Conservation (phyloP, 1,140 invertebrate species). For the Brachionus plicatilis region DNA sequence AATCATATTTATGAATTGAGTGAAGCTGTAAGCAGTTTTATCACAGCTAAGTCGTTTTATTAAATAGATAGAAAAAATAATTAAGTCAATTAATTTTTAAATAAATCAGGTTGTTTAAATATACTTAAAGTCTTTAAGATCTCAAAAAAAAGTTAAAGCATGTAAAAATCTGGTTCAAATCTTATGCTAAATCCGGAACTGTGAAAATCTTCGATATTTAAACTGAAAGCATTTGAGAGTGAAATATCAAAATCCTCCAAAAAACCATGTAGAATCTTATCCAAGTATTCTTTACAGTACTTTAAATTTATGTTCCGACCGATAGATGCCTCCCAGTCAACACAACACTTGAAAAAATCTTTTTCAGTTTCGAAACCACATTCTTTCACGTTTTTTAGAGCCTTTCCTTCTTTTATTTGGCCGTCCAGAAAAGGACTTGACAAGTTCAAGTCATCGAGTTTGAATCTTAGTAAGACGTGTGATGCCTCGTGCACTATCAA, state of each 20-base stretch:
- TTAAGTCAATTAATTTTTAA: too few species aligned
- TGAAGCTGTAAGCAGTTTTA: neutral
- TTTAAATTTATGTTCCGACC: neutral
- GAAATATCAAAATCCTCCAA: neutral
- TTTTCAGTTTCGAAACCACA: conserved; percentile 9
- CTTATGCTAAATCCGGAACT: neutral
- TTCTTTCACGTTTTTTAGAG: neutral
- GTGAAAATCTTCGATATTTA: neutral
- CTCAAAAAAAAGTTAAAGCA: neutral
- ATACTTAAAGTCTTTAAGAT: too few species aligned
- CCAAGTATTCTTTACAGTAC: neutral
- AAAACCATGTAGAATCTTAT: neutral
- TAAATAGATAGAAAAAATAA: too few species aligned
- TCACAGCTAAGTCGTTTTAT: too few species aligned
- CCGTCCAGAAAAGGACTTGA: neutral
- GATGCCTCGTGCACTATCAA: neutral
- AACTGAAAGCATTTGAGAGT: neutral
- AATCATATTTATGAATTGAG: neutral
- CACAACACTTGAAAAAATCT: neutral
- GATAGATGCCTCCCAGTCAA: neutral
- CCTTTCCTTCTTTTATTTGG: neutral
- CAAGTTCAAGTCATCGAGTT: neutral
- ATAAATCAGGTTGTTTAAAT: too few species aligned
- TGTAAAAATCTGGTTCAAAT: neutral
- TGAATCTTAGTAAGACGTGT: neutral